phyloP scores from a whole-genome alignment of 1,140 invertebrate genomes.

The Drosophila insularis region DNA sequence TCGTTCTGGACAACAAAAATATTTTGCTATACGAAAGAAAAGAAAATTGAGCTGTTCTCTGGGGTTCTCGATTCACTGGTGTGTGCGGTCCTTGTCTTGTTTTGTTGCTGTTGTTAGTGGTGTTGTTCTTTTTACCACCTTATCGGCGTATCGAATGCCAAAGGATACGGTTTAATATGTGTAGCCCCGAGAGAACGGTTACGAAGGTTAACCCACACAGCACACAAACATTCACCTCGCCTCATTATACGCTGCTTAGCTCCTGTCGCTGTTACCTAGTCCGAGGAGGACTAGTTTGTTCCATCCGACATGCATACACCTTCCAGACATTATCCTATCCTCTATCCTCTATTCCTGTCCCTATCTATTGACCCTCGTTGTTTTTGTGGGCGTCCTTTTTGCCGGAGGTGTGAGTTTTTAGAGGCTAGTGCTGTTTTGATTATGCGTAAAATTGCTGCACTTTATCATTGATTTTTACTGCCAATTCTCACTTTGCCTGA shows the following conservation, averaged over 20 bases:
- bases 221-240: constrained; percentile 15
- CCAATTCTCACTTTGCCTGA: constrained; percentile 49
- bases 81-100: constrained; percentile 47
- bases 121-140: constrained; percentile 38
- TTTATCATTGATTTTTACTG: constrained; percentile 70
- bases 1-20: constrained; percentile 79
- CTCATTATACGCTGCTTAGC: constrained; percentile 76
- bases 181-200: constrained; percentile 31
- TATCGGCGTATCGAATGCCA: constrained; percentile 73
- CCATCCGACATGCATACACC: constrained; percentile 4
- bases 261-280: constrained; percentile 47
- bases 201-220: constrained; percentile 49
- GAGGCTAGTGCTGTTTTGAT: constrained; percentile 73
- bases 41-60: constrained; percentile 65
- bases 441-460: constrained; percentile 74
- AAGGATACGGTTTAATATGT: constrained; percentile 78
- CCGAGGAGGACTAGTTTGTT: background rate
- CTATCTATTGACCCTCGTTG: background rate
- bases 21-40: constrained; percentile 63
- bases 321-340: background rate
- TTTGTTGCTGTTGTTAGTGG: background rate
- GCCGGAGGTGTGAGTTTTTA: constrained; percentile 65
- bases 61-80: constrained; percentile 9
- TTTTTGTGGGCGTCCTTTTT: constrained; percentile 10
- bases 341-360: background rate